These are phyloP conservation scores for Cirrhinus molitorella DNA, from an alignment of 2,797 vertebrate species.

Conservation along the genomic window DNA sequence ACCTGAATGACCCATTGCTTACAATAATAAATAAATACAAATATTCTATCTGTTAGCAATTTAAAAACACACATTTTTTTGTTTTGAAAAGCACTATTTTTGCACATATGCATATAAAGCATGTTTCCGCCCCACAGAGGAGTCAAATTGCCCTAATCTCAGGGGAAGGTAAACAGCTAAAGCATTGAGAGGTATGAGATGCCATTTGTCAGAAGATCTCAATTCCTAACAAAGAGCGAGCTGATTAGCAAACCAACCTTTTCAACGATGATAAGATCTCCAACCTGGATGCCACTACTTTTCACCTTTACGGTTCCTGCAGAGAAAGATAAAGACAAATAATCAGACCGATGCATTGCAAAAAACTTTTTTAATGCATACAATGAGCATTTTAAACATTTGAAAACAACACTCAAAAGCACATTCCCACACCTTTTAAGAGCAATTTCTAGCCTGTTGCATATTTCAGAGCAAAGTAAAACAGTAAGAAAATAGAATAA, in stretches of 20 bases:
- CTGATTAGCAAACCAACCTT: constrained; percentile 85
- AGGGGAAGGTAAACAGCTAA: constrained; percentile 52
- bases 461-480: not conserved
- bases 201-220: constrained; percentile 78
- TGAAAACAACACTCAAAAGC: not conserved
- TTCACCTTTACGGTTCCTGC: constrained; percentile 96
- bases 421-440: not conserved
- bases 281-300: constrained; percentile 97
- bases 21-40: constrained; percentile 11
- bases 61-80: not conserved
- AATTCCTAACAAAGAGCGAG: constrained; percentile 77
- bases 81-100: not conserved
- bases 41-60: not conserved
- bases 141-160: constrained; percentile 53
- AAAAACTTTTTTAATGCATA: constrained; percentile 33
- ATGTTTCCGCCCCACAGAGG: constrained; percentile 18
- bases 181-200: constrained; percentile 53
- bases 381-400: not conserved
- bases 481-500: too few species aligned
- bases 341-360: constrained; percentile 21
- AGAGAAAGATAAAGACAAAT: constrained; percentile 54
- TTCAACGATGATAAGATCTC: constrained; percentile 98
- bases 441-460: not conserved
- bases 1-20: not conserved
- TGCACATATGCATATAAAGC: constrained; percentile 28